phyloP scores from a whole-genome alignment of 2,113 vertebrate genomes.

The Cisticola juncidis region DNA sequence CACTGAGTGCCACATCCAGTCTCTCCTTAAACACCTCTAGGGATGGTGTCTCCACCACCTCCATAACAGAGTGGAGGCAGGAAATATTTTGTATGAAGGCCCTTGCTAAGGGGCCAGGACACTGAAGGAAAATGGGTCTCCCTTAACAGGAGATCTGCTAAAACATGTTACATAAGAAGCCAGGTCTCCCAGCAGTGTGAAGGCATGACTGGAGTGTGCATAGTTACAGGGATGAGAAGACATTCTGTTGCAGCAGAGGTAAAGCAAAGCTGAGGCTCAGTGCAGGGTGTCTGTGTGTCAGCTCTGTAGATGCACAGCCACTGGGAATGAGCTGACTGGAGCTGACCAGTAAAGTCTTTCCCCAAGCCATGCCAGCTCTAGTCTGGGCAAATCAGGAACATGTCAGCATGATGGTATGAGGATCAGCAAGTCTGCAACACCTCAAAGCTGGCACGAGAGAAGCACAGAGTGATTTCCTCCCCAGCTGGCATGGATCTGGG shows the following conservation, averaged over 20 bases:
- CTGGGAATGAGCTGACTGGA: not conserved
- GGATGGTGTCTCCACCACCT: not conserved
- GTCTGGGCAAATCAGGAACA: conserved; percentile 35
- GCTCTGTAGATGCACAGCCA: not conserved
- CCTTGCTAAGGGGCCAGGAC: not conserved
- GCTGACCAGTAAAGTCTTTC: conserved; percentile 33
- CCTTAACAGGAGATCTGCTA: not conserved
- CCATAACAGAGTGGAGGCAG: not conserved
- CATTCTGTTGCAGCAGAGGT: not conserved
- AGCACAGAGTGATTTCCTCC: not conserved
- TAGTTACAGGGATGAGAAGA: not conserved
- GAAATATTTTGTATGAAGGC: not conserved
- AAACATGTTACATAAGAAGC: not conserved
- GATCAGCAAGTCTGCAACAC: conserved; percentile 46
- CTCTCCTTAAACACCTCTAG: not conserved
- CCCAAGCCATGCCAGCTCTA: conserved; percentile 23
- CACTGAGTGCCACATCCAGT: not conserved
- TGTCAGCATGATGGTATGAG: conserved; percentile 38
- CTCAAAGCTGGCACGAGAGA: conserved; percentile 11
- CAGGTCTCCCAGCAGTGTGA: not conserved
- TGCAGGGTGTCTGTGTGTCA: not conserved
- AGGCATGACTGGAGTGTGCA: not conserved
- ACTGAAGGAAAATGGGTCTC: not conserved
- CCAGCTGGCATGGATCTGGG: not conserved
- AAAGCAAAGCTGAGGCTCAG: not conserved